Evolutionary conservation across 2,888 invertebrate genomes (phyloP), one percentile per base, ranked within the genome.

Genomic region (Coenonympha glycerion): DNA sequence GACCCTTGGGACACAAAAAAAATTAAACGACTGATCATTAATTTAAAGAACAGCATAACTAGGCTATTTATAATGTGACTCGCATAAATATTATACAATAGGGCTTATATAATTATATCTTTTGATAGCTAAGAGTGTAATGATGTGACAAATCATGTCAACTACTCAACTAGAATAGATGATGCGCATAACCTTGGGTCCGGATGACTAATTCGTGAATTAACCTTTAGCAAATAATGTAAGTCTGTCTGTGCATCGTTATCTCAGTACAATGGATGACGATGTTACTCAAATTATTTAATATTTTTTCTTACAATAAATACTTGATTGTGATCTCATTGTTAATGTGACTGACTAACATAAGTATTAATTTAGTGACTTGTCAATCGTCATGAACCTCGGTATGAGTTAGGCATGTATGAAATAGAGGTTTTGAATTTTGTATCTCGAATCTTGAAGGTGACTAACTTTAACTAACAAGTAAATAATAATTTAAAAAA

Each of bases 191-290:
- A 50, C 55, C 55, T 56, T 56, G 55, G 16, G 31, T 28, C 50
- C 16, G 28, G 55, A 60, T 58, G 52, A 58, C 52, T 58, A 56
- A 53, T 59, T 59, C 57, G 59, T 64, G 63, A 63, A 63, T 57
- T 65, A 62, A 61, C 62, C 62, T 64, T 59, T 61, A 51, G 42
- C 42, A 50, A 59, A 58, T 57, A 59, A 57, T 61, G 59, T 59
- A 52, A 50, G 45, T 53, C 19, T 39, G 49, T 42, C 13, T 33
- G 49, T 37, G 28, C 49, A 55, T 47, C 49, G 54, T 47, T 51
- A 28, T 53, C 41, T 48, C 24, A 11, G 18, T 40, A 53, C 53
- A 53, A 53, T 49, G 19, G 37, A 45, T 45, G 22, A 45, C 40
- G 44, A 48, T 24, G 31, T 15, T 40, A 6, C 36, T n/a, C 19